These are phyloP conservation scores for Saxidomus purpurata DNA, from an alignment of 1,140 invertebrate genomes.

Conservation along the genomic window DNA sequence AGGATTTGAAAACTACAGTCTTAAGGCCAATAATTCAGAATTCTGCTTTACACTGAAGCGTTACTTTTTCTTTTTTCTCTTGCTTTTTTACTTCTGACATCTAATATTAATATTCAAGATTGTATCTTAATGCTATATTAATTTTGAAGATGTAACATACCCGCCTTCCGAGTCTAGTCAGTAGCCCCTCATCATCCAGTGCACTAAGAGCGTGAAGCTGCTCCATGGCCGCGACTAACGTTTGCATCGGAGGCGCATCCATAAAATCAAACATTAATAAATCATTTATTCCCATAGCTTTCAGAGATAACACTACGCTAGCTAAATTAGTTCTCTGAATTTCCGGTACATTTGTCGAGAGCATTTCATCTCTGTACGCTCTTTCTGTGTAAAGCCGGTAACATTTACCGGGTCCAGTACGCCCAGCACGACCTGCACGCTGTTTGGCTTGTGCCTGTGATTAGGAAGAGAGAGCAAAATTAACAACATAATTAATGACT, in stretches of 20 bases:
- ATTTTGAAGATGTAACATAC: slow-evolving; percentile 86
- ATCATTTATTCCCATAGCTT: slow-evolving; percentile 99
- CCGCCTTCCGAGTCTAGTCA: slow-evolving; percentile 96
- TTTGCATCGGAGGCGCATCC: slow-evolving; percentile 98
- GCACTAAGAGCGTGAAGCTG: slow-evolving; percentile 99
- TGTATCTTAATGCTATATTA: too few relatives aligned
- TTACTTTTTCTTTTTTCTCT: too few relatives aligned
- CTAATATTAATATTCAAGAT: too few relatives aligned
- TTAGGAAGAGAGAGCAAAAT: not conserved
- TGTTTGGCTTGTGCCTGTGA: slow-evolving; percentile 97
- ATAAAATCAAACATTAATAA: slow-evolving; percentile 99
- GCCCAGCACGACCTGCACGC: slow-evolving; percentile 97
- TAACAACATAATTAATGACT: too few relatives aligned
- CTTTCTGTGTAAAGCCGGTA: slow-evolving; percentile 99
- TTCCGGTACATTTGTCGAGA: slow-evolving; percentile 99
- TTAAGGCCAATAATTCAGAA: too few relatives aligned
- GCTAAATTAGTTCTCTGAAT: slow-evolving; percentile 99
- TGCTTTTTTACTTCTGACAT: too few relatives aligned
- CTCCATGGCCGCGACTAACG: slow-evolving; percentile 98
- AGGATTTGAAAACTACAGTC: too few relatives aligned
- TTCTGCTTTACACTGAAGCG: too few relatives aligned
- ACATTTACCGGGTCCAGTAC: slow-evolving; percentile 99
- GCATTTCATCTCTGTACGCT: slow-evolving; percentile 99
- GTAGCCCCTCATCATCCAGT: slow-evolving; percentile 97
- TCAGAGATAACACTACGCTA: slow-evolving; percentile 97